These are phyloP conservation scores for Dynastes maya DNA, from an alignment of 2,888 invertebrate genomes.

Conservation along the genomic window DNA sequence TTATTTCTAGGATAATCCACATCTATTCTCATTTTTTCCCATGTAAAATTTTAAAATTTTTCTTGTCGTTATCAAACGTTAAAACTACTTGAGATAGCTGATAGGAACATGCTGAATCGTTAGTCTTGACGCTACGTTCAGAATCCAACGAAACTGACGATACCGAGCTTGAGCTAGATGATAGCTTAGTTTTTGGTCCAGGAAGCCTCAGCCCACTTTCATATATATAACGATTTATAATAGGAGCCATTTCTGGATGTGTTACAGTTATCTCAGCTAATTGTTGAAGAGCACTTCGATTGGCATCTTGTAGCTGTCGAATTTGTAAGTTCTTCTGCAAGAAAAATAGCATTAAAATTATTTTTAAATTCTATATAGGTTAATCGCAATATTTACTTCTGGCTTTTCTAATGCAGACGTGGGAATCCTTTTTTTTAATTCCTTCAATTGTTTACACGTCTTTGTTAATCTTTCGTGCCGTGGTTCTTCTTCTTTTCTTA, in stretches of 20 bases:
- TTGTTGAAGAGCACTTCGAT: constrained; percentile 73
- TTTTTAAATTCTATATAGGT: background rate
- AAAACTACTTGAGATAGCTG: constrained; percentile 45
- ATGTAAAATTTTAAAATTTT: background rate
- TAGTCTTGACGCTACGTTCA: constrained; percentile 48
- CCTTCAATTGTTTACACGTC: constrained; percentile 70
- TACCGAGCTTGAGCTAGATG: constrained; percentile 56
- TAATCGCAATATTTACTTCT: background rate
- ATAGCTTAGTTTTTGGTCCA: constrained; percentile 51
- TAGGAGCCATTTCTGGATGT: constrained; percentile 61
- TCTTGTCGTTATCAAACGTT: constrained; percentile 15
- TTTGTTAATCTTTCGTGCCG: constrained; percentile 70
- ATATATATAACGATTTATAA: constrained; percentile 62
- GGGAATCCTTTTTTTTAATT: constrained; percentile 68
- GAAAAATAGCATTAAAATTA: constrained; percentile 26
- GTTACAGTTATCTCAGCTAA: constrained; percentile 71
- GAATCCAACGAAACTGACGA: constrained; percentile 28
- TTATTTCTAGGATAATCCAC: background rate
- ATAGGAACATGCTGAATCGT: constrained; percentile 21
- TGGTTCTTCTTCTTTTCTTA: constrained; percentile 53
- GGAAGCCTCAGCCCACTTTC: constrained; percentile 63
- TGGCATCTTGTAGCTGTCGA: constrained; percentile 75
- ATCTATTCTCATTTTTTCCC: background rate
- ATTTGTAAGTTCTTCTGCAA: constrained; percentile 74
- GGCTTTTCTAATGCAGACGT: constrained; percentile 62